phyloP scores from a whole-genome alignment of 2,888 invertebrate species.

The Orgyia antiqua region DNA sequence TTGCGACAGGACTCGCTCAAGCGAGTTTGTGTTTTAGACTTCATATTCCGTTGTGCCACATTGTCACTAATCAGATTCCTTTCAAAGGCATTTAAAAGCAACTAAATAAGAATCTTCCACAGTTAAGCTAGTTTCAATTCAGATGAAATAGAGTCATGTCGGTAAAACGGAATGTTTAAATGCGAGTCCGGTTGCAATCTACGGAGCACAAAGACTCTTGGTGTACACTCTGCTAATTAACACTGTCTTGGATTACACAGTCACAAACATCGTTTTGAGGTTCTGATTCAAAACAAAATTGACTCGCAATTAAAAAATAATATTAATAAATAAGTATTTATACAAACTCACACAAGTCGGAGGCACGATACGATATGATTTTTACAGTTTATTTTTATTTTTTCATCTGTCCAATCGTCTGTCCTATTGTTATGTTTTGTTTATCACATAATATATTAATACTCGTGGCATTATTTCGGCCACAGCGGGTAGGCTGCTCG shows the following conservation, averaged over 20 bases:
- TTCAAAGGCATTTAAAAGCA: too few relatives aligned
- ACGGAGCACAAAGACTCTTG: conserved; percentile 79
- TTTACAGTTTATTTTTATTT: conserved; percentile 44
- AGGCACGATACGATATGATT: conserved; percentile 14
- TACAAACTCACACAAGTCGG: conserved; percentile 31
- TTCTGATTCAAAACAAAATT: conserved; percentile 21
- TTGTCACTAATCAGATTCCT: conserved; percentile 15
- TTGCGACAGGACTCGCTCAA: conserved; percentile 69
- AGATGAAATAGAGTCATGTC: conserved; percentile 13
- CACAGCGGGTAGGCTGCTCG: conserved; percentile 61
- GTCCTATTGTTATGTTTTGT: conserved; percentile 62
- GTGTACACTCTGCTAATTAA: conserved; percentile 70
- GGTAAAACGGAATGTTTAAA: conserved; percentile 45
- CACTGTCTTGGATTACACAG: conserved; percentile 78
- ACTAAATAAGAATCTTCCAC: too few relatives aligned
- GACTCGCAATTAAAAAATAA: conserved; percentile 15
- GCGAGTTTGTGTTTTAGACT: conserved; percentile 34
- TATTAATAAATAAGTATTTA: conserved; percentile 10
- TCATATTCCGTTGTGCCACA: conserved; percentile 42
- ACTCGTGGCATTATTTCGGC: conserved; percentile 19
- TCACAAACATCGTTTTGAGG: conserved; percentile 64
- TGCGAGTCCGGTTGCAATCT: conserved; percentile 78
- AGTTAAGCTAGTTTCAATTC: too few relatives aligned
- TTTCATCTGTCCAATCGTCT: conserved; percentile 70
- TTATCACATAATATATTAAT: conserved; percentile 26